phyloP scores from a whole-genome alignment of 2,113 vertebrate species.

The Tyto alba region DNA sequence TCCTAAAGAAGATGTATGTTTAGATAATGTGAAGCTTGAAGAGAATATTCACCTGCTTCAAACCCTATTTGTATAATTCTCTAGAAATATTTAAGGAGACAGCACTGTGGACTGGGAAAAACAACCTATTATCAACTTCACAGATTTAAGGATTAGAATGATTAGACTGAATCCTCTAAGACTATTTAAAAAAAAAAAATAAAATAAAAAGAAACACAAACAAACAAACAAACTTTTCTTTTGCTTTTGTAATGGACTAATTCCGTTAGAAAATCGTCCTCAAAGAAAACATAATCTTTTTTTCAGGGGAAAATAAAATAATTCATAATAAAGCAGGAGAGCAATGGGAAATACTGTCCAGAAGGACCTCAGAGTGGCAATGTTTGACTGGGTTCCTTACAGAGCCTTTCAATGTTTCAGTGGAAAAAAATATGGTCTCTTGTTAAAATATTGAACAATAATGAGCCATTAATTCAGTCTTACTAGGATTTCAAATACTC shows the following conservation, averaged over 20 bases:
- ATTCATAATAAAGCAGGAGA: background rate
- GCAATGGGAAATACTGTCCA: background rate
- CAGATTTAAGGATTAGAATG: conserved; percentile 8
- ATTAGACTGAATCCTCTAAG: background rate
- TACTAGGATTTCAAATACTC: background rate
- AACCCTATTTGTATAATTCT: background rate
- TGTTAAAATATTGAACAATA: background rate
- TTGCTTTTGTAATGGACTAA: background rate
- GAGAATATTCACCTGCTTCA: background rate
- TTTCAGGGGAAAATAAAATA: background rate
- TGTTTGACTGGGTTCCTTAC: background rate
- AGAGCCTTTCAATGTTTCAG: background rate
- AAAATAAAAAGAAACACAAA: background rate
- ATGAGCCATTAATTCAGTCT: background rate
- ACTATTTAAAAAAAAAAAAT: background rate
- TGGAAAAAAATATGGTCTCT: background rate
- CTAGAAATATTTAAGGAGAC: background rate
- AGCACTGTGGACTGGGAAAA: background rate
- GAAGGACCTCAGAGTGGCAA: background rate
- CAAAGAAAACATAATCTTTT: background rate
- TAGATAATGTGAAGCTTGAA: background rate
- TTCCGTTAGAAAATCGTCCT: background rate
- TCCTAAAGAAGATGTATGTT: background rate
- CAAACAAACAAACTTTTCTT: too few relatives aligned
- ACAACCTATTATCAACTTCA: background rate